Conservation (phyloP, 2,113 vertebrate genomes). For the Sylvietta virens region DNA sequence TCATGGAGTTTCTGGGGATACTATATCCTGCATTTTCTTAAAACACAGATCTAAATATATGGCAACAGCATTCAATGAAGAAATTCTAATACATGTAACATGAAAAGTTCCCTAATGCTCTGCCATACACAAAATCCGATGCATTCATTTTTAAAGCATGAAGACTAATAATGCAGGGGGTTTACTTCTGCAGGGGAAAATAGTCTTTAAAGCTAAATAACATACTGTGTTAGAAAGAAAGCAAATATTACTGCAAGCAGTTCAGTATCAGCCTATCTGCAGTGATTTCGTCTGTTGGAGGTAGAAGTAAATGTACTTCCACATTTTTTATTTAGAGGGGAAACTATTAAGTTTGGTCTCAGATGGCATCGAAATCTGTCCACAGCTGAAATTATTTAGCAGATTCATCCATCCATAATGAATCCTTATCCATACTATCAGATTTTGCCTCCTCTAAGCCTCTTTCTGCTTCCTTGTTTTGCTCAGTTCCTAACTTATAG, state of each 20-base stretch:
- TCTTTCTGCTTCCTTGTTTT: not conserved
- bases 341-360: not conserved
- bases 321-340: slow-evolving; percentile 9
- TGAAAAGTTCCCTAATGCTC: not conserved
- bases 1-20: not conserved
- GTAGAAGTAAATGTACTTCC: not conserved
- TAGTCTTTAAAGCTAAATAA: not conserved
- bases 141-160: not conserved
- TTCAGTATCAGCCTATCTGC: not conserved
- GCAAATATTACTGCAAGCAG: not conserved
- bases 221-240: not conserved
- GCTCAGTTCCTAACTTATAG: not conserved
- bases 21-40: not conserved
- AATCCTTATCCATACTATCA: not conserved
- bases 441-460: not conserved
- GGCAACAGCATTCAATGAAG: not conserved
- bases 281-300: not conserved
- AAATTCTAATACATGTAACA: not conserved
- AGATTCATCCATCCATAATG: not conserved
- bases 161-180: not conserved
- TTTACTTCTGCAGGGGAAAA: not conserved
- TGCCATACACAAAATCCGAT: not conserved
- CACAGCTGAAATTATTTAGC: not conserved
- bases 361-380: not conserved
- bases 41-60: not conserved